Evolutionary conservation across 2,113 vertebrate genomes (phyloP).

Genomic region (Gyps fulvus): DNA sequence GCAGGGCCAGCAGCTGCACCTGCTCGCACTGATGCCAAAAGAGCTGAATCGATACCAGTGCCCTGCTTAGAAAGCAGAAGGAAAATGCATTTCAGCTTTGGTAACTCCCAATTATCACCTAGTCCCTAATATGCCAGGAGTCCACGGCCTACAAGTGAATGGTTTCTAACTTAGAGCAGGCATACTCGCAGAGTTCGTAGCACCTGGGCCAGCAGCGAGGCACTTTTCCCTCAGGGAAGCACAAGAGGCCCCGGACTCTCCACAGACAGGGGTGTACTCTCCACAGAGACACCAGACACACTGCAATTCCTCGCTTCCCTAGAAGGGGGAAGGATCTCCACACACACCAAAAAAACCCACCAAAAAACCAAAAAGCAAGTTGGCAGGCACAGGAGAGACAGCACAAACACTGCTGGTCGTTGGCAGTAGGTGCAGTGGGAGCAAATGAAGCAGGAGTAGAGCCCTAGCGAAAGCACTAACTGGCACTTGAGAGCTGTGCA

Average conservation of each 20-base stretch:
- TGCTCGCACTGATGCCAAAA: not conserved
- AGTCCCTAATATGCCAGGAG: not conserved
- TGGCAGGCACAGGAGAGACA: not conserved
- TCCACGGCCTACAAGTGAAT: not conserved
- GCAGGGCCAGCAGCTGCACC: not conserved
- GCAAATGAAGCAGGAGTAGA: not conserved
- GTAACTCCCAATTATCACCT: not conserved
- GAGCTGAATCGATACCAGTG: accelerated
- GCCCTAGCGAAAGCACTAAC: accelerated
- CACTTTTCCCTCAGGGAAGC: not conserved
- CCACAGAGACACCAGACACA: not conserved
- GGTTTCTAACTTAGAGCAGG: not conserved
- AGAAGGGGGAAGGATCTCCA: not conserved
- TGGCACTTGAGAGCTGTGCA: not conserved
- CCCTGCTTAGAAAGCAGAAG: not conserved
- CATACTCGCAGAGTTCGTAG: accelerated
- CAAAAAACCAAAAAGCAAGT: not conserved
- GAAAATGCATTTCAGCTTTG: not conserved
- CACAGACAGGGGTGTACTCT: not conserved
- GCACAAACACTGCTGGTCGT: not conserved
- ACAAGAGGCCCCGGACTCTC: not conserved
- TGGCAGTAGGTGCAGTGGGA: not conserved
- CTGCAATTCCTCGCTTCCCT: not conserved
- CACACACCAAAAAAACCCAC: not conserved
- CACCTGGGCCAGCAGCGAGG: not conserved